These are phyloP conservation scores for Drosophila arawakana DNA, from an alignment of 1,140 invertebrate genomes.

Conservation along the genomic window DNA sequence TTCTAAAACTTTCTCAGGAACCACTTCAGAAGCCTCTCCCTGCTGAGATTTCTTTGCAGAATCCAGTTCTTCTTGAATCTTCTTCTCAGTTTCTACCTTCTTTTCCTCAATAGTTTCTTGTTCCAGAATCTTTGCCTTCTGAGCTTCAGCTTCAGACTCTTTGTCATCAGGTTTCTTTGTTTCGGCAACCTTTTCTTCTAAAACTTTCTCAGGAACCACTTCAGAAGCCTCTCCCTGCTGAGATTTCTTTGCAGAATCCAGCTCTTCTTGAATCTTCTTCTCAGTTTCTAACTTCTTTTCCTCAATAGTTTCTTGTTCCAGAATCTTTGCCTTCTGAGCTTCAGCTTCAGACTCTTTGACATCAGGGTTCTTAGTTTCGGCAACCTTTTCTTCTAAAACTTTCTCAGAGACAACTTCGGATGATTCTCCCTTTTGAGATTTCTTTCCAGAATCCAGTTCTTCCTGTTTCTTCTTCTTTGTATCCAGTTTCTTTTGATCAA, in stretches of 20 bases:
- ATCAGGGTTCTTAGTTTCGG: not conserved
- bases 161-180: conserved; percentile 12
- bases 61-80: conserved; percentile 9
- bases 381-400: conserved; percentile 17
- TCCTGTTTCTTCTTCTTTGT: conserved; percentile 13
- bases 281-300: conserved; percentile 14
- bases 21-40: conserved; percentile 17
- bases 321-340: conserved; percentile 21
- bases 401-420: conserved; percentile 32
- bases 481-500: conserved; percentile 11
- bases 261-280: conserved; percentile 23
- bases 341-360: conserved; percentile 11
- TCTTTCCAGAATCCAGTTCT: conserved; percentile 9
- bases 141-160: conserved; percentile 5
- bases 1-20: conserved; percentile 11
- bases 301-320: conserved; percentile 12
- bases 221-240: conserved; percentile 49
- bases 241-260: conserved; percentile 5
- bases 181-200: conserved; percentile 20
- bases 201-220: conserved; percentile 28
- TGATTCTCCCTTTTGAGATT: conserved; percentile 10
- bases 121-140: conserved; percentile 27
- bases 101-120: conserved; percentile 9
- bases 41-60: not conserved
- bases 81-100: not conserved